Evolutionary conservation across 2,113 vertebrate species (phyloP), one percentile per base, ranked within the genome.

Genomic region (Passer domesticus): DNA sequence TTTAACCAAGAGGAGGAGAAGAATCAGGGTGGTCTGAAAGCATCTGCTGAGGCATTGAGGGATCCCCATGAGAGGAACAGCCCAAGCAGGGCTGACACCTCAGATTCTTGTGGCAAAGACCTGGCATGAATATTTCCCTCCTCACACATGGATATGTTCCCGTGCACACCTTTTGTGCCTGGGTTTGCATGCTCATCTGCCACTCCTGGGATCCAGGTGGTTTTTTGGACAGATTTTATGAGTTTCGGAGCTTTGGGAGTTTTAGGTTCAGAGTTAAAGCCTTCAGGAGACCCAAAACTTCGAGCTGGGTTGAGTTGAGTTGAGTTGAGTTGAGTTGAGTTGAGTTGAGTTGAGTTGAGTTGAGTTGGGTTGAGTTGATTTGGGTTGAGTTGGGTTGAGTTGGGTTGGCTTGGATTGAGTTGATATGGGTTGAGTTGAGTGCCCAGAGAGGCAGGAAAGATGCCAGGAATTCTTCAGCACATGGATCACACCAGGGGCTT

Each of bases 311-410:
- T 58, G 31, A 3, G 7, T 12, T 69, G 47, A 2, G 4, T 31
- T 70, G 49, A 1, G 11, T 67, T 58, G 41, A 0, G 12, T 27
- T 55, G 30, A 1, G 4, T 11, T 49, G 46, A 2, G 7, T 11
- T 37, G 25, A 0, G 3, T 16, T 50, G 25, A 0, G 14, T 7
- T 37, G 67, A 1, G 11, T 52, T 30, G 68, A 0, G 6, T 22
- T 37, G 35, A 0, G 22, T 33, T 50, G 69, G 1, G 16, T 66
- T 88, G 16, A 8, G 7, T 17, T 59, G 56, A 31, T 15, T 22
- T 52, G 64, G 0, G 12, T 62, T 74, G 23, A 0, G 17, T 30
- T 20, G 46, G 7, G 7, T 15, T 37, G n/a, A 0, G 7, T 28
- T 69, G 39, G 0, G 22, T 14, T 43, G 37, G 0, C 5, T 33